Percentiles rank a stretch among this genome's conserved stretches.
Conservation (phyloP, 2,113 vertebrate species). For the Mustela lutreola region DNA sequence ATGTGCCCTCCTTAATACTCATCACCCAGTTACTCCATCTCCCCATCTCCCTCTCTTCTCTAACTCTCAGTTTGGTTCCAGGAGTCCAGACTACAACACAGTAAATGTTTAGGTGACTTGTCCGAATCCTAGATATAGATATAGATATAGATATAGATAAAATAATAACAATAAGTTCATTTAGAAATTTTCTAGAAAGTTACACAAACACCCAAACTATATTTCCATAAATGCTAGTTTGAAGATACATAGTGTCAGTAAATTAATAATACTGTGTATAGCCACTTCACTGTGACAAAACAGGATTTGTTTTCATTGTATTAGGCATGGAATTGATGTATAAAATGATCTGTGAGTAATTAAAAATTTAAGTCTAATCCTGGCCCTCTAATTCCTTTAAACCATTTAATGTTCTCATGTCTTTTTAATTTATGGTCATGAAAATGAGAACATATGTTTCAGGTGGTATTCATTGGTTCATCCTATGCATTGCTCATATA, state of each 20-base stretch:
- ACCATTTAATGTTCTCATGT: background rate
- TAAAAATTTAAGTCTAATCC: background rate
- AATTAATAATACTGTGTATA: background rate
- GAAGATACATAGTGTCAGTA: background rate
- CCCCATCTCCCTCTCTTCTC: too few relatives aligned
- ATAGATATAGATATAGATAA: background rate
- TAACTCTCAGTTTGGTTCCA: too few relatives aligned
- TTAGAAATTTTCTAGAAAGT: background rate
- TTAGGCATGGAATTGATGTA: background rate
- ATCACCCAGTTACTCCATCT: too few relatives aligned
- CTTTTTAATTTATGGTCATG: background rate
- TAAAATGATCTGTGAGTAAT: background rate
- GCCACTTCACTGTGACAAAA: background rate
- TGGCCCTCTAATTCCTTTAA: background rate
- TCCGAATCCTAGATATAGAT: background rate
- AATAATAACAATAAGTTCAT: background rate
- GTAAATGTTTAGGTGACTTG: background rate
- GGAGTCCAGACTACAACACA: background rate
- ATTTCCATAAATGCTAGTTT: background rate
- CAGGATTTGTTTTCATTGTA: background rate
- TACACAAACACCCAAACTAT: background rate
- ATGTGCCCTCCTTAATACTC: too few relatives aligned
- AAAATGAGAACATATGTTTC: constrained; percentile 18
- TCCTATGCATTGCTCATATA: background rate
- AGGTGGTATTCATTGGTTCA: background rate